phyloP scores from a whole-genome alignment of 2,113 vertebrate genomes.

The Phasianus colchicus region DNA sequence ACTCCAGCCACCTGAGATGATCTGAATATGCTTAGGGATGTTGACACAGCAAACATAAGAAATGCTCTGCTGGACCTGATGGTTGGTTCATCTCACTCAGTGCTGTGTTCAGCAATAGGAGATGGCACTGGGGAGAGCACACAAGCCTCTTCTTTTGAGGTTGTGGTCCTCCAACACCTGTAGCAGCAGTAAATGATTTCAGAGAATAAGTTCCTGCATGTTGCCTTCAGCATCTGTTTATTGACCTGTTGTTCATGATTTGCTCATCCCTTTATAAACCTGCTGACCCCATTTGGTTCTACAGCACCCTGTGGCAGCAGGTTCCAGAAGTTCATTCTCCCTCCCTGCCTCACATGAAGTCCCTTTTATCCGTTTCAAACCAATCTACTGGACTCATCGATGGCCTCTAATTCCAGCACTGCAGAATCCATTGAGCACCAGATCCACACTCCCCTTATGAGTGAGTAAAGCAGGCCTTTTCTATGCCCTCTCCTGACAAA shows the following conservation, averaged over 20 bases:
- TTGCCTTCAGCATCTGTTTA: not conserved
- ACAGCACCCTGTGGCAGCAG: not conserved
- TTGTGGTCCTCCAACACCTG: not conserved
- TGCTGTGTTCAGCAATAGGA: not conserved
- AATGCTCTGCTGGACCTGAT: not conserved
- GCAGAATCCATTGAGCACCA: not conserved
- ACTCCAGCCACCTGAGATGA: not conserved
- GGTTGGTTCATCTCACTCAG: not conserved
- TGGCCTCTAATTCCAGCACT: not conserved
- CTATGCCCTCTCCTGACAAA: not conserved
- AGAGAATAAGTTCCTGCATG: not conserved
- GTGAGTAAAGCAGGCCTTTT: not conserved
- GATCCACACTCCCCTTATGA: not conserved
- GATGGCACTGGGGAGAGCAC: not conserved
- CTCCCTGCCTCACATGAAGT: not conserved
- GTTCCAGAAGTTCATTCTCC: constrained; percentile 47
- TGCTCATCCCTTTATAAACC: constrained; percentile 24
- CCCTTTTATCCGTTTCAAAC: constrained; percentile 6
- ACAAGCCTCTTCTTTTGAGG: rapidly evolving
- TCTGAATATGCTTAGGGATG: not conserved
- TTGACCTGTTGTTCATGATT: not conserved
- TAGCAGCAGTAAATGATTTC: not conserved
- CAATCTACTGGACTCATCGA: not conserved
- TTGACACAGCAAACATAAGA: not conserved
- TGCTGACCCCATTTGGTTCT: constrained; percentile 29